Evolutionary conservation across 2,797 vertebrate species (phyloP).

Genomic region (Sebastes miniatus): DNA sequence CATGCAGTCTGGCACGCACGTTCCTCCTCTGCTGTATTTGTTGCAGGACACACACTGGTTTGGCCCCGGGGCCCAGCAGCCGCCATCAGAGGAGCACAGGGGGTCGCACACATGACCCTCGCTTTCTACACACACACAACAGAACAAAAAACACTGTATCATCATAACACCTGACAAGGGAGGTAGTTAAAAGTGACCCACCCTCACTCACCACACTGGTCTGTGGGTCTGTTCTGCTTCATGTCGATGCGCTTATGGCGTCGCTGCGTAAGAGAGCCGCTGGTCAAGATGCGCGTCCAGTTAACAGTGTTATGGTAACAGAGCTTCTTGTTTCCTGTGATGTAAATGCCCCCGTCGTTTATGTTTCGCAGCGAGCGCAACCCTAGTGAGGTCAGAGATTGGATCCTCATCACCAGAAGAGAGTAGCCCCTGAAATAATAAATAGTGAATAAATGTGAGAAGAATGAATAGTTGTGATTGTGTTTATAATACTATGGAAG

Average conservation of each 20-base stretch:
- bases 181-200: background rate
- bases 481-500: background rate
- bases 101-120: conserved; percentile 88
- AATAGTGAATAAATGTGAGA: background rate
- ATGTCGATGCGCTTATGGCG: conserved; percentile 73
- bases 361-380: conserved; percentile 89
- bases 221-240: conserved; percentile 79
- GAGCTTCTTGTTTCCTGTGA: conserved; percentile 88
- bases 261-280: conserved; percentile 41
- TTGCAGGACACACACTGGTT: conserved; percentile 89
- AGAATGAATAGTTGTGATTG: background rate
- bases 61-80: conserved; percentile 93
- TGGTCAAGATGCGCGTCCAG: conserved; percentile 85
- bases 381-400: conserved; percentile 88
- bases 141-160: background rate
- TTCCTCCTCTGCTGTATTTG: conserved; percentile 86
- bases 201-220: conserved; percentile 84
- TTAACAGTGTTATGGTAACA: conserved; percentile 91
- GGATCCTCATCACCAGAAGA: conserved; percentile 89
- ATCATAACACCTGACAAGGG: conserved; percentile 29
- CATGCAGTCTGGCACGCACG: conserved; percentile 89
- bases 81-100: conserved; percentile 89
- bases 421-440: conserved; percentile 84
- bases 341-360: conserved; percentile 88
- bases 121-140: conserved; percentile 61